Conservation (phyloP, 2,888 invertebrate genomes). For the Cerceris rybyensis region DNA sequence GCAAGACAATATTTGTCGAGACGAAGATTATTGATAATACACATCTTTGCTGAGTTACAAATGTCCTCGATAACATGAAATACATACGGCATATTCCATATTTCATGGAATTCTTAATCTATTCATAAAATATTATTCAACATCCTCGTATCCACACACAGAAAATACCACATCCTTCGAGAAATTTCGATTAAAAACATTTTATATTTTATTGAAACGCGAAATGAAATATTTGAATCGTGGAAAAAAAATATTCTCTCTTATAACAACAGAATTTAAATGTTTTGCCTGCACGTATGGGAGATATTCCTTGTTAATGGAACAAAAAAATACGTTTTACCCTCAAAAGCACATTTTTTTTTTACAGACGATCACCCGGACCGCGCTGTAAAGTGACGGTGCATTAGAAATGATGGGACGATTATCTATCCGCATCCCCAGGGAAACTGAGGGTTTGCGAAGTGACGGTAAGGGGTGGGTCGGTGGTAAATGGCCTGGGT, state of each 20-base stretch:
- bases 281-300: too few relatives aligned
- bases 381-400: conserved; percentile 31
- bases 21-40: background rate
- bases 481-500: conserved; percentile 71
- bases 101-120: too few relatives aligned
- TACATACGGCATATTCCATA: background rate
- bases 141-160: too few relatives aligned
- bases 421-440: conserved; percentile 65
- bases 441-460: conserved; percentile 59
- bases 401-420: conserved; percentile 68
- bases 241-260: too few relatives aligned
- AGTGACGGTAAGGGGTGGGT: conserved; percentile 58
- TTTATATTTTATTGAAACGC: too few relatives aligned
- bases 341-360: conserved; percentile 1
- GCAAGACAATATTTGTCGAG: conserved; percentile 25
- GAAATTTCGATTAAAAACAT: too few relatives aligned
- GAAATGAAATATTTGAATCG: too few relatives aligned
- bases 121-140: too few relatives aligned
- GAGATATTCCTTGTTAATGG: too few relatives aligned
- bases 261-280: too few relatives aligned
- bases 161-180: too few relatives aligned
- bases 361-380: conserved; percentile 10
- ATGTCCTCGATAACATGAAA: background rate
- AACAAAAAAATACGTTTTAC: background rate
- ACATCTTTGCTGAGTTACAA: background rate